A percentile compares a stretch with the other conserved stretches of the same genome.
These are phyloP conservation scores for Onychomys arenicola DNA, from an alignment of 2,797 vertebrate genomes.

Conservation along the genomic window DNA sequence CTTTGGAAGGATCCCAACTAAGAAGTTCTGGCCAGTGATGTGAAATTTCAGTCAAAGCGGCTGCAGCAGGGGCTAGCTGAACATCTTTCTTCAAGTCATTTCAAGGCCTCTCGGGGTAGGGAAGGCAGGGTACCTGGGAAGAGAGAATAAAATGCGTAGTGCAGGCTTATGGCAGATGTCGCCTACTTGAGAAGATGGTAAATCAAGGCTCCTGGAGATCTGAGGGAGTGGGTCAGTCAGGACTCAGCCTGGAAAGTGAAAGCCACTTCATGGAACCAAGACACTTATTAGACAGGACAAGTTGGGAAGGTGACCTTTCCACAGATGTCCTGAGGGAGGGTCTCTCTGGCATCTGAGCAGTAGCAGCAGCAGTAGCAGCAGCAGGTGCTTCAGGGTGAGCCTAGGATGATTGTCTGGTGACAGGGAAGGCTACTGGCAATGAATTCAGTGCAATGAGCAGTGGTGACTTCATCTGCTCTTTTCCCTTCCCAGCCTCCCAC, in stretches of 20 bases:
- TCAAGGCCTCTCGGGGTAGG: background rate
- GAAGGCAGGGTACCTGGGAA: background rate
- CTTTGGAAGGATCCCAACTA: background rate
- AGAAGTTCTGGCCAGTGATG: background rate
- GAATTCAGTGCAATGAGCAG: no score
- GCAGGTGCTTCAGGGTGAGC: background rate
- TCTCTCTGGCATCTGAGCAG: background rate
- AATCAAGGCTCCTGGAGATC: background rate
- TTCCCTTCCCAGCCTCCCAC: background rate
- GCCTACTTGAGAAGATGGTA: background rate
- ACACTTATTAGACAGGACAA: background rate
- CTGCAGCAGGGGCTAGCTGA: no score
- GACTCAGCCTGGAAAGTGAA: background rate
- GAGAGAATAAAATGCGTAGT: fast-evolving
- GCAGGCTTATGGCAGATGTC: no score
- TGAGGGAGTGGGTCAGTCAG: background rate
- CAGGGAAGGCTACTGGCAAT: fast-evolving
- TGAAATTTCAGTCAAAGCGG: background rate
- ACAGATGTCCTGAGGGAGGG: fast-evolving
- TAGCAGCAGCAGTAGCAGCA: no score
- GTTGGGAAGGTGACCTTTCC: no score
- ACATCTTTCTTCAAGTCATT: background rate
- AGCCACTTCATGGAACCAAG: background rate
- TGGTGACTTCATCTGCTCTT: background rate
- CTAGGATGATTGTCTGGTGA: fast-evolving